Evolutionary conservation across 2,888 invertebrate genomes (phyloP).

Genomic region (Bedellia somnulentella): DNA sequence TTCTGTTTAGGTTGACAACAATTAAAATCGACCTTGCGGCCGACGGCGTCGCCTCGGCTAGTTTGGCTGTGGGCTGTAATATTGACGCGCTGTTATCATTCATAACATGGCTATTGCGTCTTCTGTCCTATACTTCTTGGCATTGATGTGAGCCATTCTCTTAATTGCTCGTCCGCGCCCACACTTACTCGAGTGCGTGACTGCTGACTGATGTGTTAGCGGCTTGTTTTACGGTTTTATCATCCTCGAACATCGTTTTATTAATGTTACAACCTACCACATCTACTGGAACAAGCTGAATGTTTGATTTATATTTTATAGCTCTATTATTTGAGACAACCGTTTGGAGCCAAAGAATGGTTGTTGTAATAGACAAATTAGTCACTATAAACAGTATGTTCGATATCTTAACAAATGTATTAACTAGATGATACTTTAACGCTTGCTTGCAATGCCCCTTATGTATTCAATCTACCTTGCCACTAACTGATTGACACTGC

Average conservation of each 20-base stretch:
- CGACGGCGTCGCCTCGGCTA: constrained; percentile 20
- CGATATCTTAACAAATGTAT: neutral
- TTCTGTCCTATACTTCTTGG: constrained; percentile 25
- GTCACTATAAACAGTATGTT: no score
- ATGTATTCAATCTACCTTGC: constrained; percentile 48
- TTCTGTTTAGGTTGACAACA: no score
- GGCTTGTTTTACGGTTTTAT: constrained; percentile 23
- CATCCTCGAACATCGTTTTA: constrained; percentile 19
- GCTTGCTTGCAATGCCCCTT: constrained; percentile 43
- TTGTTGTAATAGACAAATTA: no score
- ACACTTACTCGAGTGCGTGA: no score
- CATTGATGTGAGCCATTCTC: constrained; percentile 25
- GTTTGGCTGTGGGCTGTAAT: constrained; percentile 18
- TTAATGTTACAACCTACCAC: constrained; percentile 1
- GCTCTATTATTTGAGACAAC: constrained; percentile 12
- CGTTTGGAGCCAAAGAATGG: constrained; percentile 10
- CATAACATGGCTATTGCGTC: constrained; percentile 19
- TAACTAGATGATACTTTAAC: constrained; percentile 20
- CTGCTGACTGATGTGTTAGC: constrained; percentile 22
- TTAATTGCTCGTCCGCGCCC: constrained; percentile 38
- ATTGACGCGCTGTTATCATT: constrained; percentile 22
- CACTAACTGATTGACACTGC: constrained; percentile 56
- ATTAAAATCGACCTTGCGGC: constrained; percentile 2
- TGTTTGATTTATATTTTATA: constrained; percentile 16
- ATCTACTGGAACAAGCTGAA: constrained; percentile 1